phyloP scores from a whole-genome alignment of 2,113 vertebrate species.

The Oreochromis aureus region DNA sequence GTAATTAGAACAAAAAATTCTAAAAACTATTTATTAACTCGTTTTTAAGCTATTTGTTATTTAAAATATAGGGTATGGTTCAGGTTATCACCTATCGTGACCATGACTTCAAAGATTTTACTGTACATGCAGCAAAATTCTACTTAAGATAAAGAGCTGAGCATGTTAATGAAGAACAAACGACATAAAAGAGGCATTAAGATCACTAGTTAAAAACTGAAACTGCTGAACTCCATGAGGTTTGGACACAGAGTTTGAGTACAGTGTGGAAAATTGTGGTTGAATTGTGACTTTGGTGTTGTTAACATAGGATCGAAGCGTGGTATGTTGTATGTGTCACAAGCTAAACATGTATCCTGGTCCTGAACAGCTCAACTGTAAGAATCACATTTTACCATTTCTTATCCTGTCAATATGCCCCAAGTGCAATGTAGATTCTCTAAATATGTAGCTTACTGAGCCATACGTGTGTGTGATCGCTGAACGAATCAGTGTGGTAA shows the following conservation, averaged over 20 bases:
- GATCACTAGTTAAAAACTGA: background rate
- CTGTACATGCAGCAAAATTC: background rate
- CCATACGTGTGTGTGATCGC: background rate
- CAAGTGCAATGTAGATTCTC: background rate
- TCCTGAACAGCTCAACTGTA: background rate
- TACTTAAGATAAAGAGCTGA: background rate
- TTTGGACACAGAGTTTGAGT: background rate
- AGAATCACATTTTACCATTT: background rate
- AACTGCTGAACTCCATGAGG: background rate
- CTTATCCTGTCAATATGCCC: background rate
- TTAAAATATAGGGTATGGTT: background rate
- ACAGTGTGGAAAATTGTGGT: rapidly evolving
- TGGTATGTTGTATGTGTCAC: background rate
- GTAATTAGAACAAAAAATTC: background rate
- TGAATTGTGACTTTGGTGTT: background rate
- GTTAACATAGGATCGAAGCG: background rate
- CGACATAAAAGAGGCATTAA: background rate
- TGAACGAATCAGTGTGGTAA: background rate
- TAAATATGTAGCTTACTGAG: background rate
- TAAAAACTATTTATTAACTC: background rate
- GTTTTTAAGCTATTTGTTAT: background rate
- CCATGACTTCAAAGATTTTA: background rate
- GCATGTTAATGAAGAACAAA: background rate
- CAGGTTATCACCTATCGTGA: too few relatives aligned
- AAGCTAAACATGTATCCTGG: background rate